Evolutionary conservation across 1,140 invertebrate species (phyloP).

Genomic region (Anthonomus grandis): DNA sequence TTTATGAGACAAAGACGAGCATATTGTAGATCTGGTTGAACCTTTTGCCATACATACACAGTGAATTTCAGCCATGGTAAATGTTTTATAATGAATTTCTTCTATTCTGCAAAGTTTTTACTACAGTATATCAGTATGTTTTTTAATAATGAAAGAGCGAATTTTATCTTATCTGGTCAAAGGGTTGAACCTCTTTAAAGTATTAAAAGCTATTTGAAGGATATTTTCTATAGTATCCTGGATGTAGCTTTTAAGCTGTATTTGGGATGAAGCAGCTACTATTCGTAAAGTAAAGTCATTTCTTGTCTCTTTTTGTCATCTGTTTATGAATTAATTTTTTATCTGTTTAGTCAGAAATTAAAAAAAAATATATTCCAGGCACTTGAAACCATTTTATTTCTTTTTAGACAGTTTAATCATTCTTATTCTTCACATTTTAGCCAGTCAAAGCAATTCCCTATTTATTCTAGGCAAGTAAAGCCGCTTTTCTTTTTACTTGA

Average conservation of each 20-base stretch:
- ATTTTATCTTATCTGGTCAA: slow-evolving; percentile 28
- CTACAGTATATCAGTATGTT: slow-evolving; percentile 36
- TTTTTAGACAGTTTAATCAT: too few species aligned
- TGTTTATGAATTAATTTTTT: too few species aligned
- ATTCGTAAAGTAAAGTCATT: too few species aligned
- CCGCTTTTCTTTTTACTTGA: too few species aligned
- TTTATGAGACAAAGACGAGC: slow-evolving; percentile 36
- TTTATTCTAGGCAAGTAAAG: too few species aligned
- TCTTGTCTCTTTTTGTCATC: too few species aligned
- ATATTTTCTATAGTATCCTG: slow-evolving; percentile 24
- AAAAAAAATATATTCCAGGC: too few species aligned
- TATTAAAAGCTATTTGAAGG: slow-evolving; percentile 32
- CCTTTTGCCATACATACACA: slow-evolving; percentile 26
- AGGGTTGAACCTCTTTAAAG: slow-evolving; percentile 29
- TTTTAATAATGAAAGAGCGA: slow-evolving; percentile 34
- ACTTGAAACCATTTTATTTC: too few species aligned
- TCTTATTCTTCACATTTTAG: too few species aligned
- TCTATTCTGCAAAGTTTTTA: slow-evolving; percentile 29
- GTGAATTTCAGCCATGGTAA: slow-evolving; percentile 29
- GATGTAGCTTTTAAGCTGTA: slow-evolving; percentile 31
- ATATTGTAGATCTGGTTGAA: slow-evolving; percentile 31
- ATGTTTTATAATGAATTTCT: slow-evolving; percentile 33
- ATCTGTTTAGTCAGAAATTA: too few species aligned
- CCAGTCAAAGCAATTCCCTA: too few species aligned
- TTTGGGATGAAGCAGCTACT: too few species aligned